phyloP scores from a whole-genome alignment of 2,113 vertebrate genomes.

The Lepidothrix coronata region DNA sequence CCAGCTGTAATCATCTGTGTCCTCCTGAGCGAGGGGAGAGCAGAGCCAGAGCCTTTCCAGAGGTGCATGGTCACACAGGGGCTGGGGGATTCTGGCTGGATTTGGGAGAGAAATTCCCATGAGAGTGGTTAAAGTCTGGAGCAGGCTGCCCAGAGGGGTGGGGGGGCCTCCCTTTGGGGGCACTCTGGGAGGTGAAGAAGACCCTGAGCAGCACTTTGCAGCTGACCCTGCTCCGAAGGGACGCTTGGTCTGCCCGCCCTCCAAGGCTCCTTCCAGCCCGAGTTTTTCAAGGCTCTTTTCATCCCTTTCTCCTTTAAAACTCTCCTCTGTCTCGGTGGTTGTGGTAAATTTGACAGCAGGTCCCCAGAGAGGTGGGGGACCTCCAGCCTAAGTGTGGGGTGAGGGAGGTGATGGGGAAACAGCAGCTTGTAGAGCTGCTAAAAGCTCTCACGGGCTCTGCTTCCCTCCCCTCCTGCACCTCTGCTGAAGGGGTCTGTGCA shows the following conservation, averaged over 20 bases:
- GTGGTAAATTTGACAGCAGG: background rate
- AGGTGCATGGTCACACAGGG: fast-evolving
- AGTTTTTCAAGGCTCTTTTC: background rate
- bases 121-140: background rate
- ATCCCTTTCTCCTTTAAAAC: background rate
- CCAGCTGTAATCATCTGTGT: background rate
- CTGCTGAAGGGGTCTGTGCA: fast-evolving
- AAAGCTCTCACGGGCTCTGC: fast-evolving
- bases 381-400: background rate
- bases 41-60: background rate
- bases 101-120: background rate
- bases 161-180: background rate
- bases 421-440: fast-evolving
- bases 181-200: background rate
- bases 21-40: background rate
- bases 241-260: background rate
- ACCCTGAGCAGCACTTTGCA: background rate
- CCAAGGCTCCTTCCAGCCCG: background rate
- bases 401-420: background rate
- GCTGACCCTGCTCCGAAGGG: background rate
- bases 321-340: fast-evolving
- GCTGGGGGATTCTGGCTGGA: background rate
- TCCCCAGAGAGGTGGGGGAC: background rate
- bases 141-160: background rate
- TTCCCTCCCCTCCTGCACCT: background rate